These are phyloP conservation scores for Oreochromis grahami DNA, from an alignment of 2,797 vertebrate species.

Conservation along the genomic window DNA sequence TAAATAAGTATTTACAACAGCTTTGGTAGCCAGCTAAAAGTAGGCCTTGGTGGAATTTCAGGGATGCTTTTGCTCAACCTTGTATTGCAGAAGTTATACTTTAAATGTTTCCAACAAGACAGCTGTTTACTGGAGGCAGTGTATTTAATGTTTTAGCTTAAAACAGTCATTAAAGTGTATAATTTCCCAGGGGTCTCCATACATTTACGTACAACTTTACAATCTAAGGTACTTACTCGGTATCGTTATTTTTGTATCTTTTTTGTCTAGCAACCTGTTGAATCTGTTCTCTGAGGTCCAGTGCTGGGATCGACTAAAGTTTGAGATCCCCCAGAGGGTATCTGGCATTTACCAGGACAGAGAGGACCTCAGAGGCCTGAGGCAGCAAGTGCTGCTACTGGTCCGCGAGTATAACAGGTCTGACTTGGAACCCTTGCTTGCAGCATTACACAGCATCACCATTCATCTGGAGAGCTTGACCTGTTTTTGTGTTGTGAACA, in stretches of 20 bases:
- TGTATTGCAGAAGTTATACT: background rate
- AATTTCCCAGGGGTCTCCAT: background rate
- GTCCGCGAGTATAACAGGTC: conserved; percentile 86
- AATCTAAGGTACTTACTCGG: background rate
- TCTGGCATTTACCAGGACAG: conserved; percentile 73
- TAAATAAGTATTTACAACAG: background rate
- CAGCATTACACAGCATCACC: background rate
- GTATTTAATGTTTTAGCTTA: background rate
- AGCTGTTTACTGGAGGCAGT: background rate
- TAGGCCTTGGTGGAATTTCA: background rate
- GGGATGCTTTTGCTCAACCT: background rate
- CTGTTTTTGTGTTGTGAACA: background rate
- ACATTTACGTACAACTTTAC: background rate
- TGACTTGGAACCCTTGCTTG: background rate
- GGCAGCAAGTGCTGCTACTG: conserved; percentile 79
- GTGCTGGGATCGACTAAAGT: conserved; percentile 83
- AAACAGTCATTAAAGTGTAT: background rate
- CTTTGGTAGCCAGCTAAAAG: background rate
- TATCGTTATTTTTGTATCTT: background rate
- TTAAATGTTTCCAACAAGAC: background rate
- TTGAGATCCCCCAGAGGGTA: conserved; percentile 81
- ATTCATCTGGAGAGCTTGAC: background rate
- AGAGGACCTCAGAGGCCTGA: conserved; percentile 78
- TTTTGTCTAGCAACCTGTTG: conserved; percentile 71
- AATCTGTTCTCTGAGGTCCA: conserved; percentile 81